Evolutionary conservation across 1,140 invertebrate genomes (phyloP).

Genomic region (Zaprionus taronus): DNA sequence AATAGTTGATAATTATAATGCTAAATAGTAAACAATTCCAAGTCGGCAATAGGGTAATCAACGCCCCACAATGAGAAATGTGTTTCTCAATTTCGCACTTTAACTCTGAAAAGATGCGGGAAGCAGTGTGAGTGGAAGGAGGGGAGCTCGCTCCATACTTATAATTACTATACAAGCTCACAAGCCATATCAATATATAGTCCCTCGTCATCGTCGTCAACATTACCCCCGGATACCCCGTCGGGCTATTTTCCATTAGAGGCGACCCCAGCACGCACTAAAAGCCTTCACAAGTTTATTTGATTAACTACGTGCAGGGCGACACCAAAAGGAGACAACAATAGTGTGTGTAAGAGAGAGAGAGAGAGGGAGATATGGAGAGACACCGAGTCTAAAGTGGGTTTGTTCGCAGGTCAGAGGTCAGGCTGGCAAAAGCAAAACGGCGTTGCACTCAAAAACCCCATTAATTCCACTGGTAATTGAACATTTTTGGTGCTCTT

Average conservation of each 20-base stretch:
- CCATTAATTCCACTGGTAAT: constrained; percentile 1
- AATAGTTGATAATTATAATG: constrained; percentile 1
- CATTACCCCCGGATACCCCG: not conserved
- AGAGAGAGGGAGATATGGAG: not conserved
- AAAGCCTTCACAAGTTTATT: constrained; percentile 70
- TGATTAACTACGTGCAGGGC: constrained; percentile 72
- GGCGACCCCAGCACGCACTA: constrained; percentile 60
- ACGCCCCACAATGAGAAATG: constrained; percentile 35
- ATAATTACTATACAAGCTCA: constrained; percentile 77
- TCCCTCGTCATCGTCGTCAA: not conserved
- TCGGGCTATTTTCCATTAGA: constrained; percentile 75
- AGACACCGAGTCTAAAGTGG: not conserved
- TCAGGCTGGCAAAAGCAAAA: not conserved
- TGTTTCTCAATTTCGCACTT: constrained; percentile 52
- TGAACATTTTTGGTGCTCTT: not conserved
- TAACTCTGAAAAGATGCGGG: constrained; percentile 14
- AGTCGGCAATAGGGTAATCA: constrained; percentile 45
- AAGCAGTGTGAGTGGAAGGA: not conserved
- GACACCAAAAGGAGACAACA: not conserved
- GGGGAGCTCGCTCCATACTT: constrained; percentile 65
- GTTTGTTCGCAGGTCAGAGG: not conserved
- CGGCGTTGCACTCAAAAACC: not conserved
- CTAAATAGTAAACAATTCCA: constrained; percentile 27
- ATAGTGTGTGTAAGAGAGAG: not conserved
- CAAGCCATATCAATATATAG: constrained; percentile 72